Conservation (phyloP, 92 coral and sea anemone species). For the Parazoanthus swiftii region DNA sequence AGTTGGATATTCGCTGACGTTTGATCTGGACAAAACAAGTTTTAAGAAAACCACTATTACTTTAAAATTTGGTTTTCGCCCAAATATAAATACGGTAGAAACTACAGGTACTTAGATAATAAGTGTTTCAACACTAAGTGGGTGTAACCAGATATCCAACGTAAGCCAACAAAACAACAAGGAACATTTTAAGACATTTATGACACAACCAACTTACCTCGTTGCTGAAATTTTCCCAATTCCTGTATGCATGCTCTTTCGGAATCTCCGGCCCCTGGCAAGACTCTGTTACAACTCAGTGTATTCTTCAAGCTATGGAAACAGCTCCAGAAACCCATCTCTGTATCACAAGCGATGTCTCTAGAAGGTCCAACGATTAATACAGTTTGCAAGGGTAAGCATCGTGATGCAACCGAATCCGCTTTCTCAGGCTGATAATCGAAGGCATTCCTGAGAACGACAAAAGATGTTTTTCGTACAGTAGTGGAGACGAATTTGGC, state of each 20-base stretch:
- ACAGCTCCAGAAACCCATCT: constrained; percentile 82
- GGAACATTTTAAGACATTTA: no score
- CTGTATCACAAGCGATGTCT: constrained; percentile 72
- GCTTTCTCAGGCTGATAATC: constrained; percentile 19
- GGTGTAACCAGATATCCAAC: no score
- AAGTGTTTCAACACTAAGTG: no score
- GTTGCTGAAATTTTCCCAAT: constrained; percentile 30
- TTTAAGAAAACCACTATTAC: background rate
- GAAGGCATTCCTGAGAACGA: constrained; percentile 22
- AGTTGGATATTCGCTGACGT: no score
- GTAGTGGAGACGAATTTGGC: constrained; percentile 9
- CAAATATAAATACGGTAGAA: no score
- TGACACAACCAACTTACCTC: background rate
- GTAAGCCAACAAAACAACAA: background rate
- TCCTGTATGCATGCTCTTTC: constrained; percentile 71
- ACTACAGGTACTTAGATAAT: background rate
- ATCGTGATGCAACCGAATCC: constrained; percentile 25
- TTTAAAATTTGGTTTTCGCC: background rate
- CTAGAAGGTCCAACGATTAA: constrained; percentile 73
- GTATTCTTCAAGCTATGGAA: constrained; percentile 68
- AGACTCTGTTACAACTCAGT: constrained; percentile 59
- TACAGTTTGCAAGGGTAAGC: constrained; percentile 62
- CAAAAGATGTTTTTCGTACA: constrained; percentile 17
- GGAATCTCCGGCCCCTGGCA: constrained; percentile 86
- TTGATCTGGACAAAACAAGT: no score